A percentile compares a stretch with the other conserved stretches of the same genome.
These are phyloP conservation scores for Eumeta japonica DNA, from an alignment of 1,140 invertebrate species.

Conservation along the genomic window DNA sequence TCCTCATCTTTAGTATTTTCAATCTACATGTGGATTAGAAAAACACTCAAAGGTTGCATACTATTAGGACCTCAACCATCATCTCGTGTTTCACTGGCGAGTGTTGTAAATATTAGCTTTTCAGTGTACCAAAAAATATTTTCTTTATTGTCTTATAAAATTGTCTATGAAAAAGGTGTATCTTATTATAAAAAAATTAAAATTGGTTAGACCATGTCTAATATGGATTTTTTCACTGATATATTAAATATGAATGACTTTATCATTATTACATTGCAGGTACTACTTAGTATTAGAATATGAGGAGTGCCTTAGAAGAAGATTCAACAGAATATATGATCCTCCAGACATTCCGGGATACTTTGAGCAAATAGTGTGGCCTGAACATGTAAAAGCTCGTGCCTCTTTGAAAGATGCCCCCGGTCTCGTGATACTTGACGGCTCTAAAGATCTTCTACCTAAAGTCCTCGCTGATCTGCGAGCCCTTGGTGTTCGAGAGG, in stretches of 20 bases:
- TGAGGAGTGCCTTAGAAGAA: slow-evolving; percentile 64
- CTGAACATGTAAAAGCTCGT: slow-evolving; percentile 66
- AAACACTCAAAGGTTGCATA: slow-evolving; percentile 66
- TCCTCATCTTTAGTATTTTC: too few species aligned
- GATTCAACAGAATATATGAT: slow-evolving; percentile 65
- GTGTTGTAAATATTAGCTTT: not conserved
- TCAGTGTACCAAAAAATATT: too few species aligned
- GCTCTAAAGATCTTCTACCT: too few species aligned
- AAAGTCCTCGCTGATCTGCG: too few species aligned
- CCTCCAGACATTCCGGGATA: slow-evolving; percentile 78
- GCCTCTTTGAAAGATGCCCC: too few species aligned
- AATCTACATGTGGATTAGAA: too few species aligned
- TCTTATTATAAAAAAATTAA: too few species aligned
- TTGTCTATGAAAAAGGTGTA: too few species aligned
- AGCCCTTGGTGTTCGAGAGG: too few species aligned
- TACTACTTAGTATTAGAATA: slow-evolving; percentile 71
- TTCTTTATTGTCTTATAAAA: too few species aligned
- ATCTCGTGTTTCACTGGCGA: slow-evolving; percentile 69
- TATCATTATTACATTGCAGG: slow-evolving; percentile 29
- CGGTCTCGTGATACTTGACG: too few species aligned
- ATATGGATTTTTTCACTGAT: not conserved
- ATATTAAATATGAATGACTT: not conserved
- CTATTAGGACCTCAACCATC: slow-evolving; percentile 60
- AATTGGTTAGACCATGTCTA: too few species aligned
- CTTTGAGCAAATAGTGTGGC: slow-evolving; percentile 78